These are phyloP conservation scores for Arnoldichthys spilopterus DNA, from an alignment of 2,797 vertebrate genomes.

Conservation along the genomic window DNA sequence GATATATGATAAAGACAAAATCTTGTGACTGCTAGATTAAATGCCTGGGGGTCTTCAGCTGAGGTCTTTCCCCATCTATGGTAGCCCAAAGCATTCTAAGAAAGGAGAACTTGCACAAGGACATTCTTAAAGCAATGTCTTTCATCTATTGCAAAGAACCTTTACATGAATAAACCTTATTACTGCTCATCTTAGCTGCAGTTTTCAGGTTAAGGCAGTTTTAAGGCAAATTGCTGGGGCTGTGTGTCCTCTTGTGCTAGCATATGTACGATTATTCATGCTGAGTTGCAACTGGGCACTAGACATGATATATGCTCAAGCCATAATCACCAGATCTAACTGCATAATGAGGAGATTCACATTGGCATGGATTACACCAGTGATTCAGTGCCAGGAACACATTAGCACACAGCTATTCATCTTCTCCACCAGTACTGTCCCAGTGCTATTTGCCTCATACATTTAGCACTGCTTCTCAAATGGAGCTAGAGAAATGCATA, in stretches of 20 bases:
- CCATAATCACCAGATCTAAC: conserved; percentile 26
- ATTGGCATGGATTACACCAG: conserved; percentile 26
- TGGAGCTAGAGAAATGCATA: background rate
- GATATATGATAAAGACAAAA: too few relatives aligned
- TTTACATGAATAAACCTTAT: background rate
- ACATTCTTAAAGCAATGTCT: too few relatives aligned
- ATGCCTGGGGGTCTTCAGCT: too few relatives aligned
- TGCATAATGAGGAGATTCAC: conserved; percentile 17
- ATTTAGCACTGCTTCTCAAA: conserved; percentile 6
- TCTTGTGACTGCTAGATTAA: too few relatives aligned
- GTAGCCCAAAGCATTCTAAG: too few relatives aligned
- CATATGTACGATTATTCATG: conserved; percentile 28
- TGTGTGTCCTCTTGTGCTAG: background rate
- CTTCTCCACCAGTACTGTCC: background rate
- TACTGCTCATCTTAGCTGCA: background rate
- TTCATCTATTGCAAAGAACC: too few relatives aligned
- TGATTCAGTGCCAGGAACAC: conserved; percentile 24
- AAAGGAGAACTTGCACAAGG: too few relatives aligned
- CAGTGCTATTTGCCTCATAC: background rate
- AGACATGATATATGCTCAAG: conserved; percentile 26
- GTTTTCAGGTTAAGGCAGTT: background rate
- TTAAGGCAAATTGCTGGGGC: background rate
- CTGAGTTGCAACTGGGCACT: background rate
- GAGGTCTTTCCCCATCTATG: too few relatives aligned
- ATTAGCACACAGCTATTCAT: conserved; percentile 42